A percentile compares a stretch with the other conserved stretches of the same genome.
Evolutionary conservation across 2,113 vertebrate species (phyloP).

Genomic region (Psophia crepitans): DNA sequence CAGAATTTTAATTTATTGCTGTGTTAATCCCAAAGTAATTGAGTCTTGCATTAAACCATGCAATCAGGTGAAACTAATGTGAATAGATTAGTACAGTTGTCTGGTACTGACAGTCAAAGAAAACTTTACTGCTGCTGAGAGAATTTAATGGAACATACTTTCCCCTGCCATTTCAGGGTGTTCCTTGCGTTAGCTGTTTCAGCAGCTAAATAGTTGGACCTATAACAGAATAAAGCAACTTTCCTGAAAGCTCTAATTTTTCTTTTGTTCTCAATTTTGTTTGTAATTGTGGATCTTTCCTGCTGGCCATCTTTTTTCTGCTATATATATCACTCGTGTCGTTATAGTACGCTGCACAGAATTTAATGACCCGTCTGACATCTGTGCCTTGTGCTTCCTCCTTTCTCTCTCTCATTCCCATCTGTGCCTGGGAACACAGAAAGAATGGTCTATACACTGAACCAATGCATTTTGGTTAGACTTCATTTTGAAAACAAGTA

Average conservation of each 20-base stretch:
- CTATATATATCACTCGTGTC: not conserved
- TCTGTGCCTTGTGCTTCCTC: not conserved
- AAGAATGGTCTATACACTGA: not conserved
- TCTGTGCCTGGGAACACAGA: not conserved
- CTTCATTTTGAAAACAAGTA: not conserved
- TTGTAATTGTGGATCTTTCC: not conserved
- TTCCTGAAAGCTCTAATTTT: not conserved
- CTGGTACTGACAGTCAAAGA: not conserved
- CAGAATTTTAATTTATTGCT: conserved; percentile 33
- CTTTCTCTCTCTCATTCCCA: not conserved
- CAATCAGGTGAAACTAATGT: conserved; percentile 48
- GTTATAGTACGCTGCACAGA: not conserved
- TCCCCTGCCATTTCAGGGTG: not conserved
- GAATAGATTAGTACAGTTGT: conserved; percentile 10
- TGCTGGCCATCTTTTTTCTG: not conserved
- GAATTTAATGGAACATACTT: not conserved
- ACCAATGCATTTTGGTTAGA: not conserved
- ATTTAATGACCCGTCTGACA: not conserved
- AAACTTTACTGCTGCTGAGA: not conserved
- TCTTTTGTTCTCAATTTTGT: not conserved
- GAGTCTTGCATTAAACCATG: conserved; percentile 30
- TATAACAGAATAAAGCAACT: not conserved
- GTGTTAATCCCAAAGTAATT: conserved; percentile 36
- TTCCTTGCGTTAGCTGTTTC: not conserved
- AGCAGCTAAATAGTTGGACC: not conserved